phyloP scores from a whole-genome alignment of 1,140 invertebrate genomes.

The Drosophila murphyi region DNA sequence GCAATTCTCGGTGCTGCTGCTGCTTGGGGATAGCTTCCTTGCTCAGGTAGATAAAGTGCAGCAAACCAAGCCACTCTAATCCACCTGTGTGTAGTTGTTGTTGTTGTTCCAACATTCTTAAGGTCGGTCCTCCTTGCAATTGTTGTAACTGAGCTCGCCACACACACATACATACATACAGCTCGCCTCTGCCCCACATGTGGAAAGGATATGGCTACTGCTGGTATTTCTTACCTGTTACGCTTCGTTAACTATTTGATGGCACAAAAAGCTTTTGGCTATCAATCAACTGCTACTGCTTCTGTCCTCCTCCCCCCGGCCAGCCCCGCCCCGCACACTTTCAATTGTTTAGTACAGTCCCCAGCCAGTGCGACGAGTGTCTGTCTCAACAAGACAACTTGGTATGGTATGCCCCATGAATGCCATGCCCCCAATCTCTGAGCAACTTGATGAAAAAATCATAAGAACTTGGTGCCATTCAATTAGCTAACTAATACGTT shows the following conservation, averaged over 20 bases:
- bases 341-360: slow-evolving; percentile 66
- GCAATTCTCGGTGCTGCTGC: no score
- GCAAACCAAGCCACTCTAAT: neutral
- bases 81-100: neutral
- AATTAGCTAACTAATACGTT: slow-evolving; percentile 36
- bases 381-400: slow-evolving; percentile 6
- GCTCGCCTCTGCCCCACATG: neutral
- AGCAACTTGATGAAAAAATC: neutral
- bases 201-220: slow-evolving; percentile 10
- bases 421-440: neutral
- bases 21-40: no score
- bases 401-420: neutral
- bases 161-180: neutral
- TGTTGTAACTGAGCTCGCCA: slow-evolving; percentile 14
- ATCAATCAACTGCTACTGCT: slow-evolving; percentile 66
- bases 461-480: slow-evolving; percentile 15
- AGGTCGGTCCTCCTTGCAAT: slow-evolving; percentile 9
- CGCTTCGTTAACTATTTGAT: slow-evolving; percentile 76
- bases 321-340: slow-evolving; percentile 28
- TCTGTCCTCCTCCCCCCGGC: slow-evolving; percentile 21
- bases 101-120: neutral
- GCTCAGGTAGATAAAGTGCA: neutral
- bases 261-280: slow-evolving; percentile 76
- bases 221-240: slow-evolving; percentile 63
- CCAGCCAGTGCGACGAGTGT: neutral